Evolutionary conservation across 2,888 invertebrate species (phyloP).

Genomic region (Pasiphila rectangulata): DNA sequence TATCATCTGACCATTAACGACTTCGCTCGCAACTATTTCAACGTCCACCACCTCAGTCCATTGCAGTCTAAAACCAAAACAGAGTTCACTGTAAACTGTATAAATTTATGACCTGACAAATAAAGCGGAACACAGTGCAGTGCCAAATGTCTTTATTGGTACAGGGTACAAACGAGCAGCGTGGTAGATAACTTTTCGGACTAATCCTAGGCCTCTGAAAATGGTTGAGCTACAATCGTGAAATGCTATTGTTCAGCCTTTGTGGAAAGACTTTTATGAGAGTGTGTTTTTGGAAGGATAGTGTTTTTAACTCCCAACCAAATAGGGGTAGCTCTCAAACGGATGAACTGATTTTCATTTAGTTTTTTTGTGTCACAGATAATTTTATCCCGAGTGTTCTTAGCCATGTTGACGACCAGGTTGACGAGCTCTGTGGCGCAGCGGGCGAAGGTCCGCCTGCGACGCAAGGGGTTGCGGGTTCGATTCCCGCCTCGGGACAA

Average conservation of each 20-base stretch:
- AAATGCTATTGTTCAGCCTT: slow-evolving; percentile 12
- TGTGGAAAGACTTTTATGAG: slow-evolving; percentile 16
- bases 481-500: too few relatives aligned
- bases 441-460: too few relatives aligned
- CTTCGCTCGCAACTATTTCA: slow-evolving; percentile 13
- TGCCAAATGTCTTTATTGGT: slow-evolving; percentile 44
- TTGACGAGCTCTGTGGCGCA: too few relatives aligned
- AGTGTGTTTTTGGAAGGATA: neutral
- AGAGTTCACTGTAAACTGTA: slow-evolving; percentile 20
- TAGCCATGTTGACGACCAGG: too few relatives aligned
- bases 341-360: neutral
- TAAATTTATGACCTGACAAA: slow-evolving; percentile 49
- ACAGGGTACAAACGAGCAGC: slow-evolving; percentile 18
- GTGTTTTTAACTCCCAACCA: slow-evolving; percentile 7
- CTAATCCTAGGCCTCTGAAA: slow-evolving; percentile 21
- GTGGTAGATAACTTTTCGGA: slow-evolving; percentile 21
- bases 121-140: slow-evolving; percentile 37
- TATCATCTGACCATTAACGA: slow-evolving; percentile 4
- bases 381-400: neutral
- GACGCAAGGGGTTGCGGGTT: too few relatives aligned
- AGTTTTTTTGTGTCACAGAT: neutral
- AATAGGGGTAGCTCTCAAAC: too few relatives aligned
- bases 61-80: slow-evolving; percentile 26
- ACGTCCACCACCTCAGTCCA: slow-evolving; percentile 13
- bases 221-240: slow-evolving; percentile 13